These are phyloP conservation scores for Enoplolaimus lenunculus DNA, from an alignment of 2,888 invertebrate genomes.

Conservation along the genomic window DNA sequence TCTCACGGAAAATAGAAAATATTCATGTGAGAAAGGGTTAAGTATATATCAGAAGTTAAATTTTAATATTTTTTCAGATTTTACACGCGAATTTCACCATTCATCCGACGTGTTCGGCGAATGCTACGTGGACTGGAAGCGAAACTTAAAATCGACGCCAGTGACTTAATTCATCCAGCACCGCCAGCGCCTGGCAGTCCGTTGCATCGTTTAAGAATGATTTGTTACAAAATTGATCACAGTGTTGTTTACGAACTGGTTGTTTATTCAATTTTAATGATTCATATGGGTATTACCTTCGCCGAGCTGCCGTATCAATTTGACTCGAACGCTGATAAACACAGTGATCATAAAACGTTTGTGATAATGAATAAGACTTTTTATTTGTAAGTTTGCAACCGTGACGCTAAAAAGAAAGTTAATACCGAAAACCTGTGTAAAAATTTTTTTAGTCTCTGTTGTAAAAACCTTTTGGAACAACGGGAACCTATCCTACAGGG, in stretches of 20 bases:
- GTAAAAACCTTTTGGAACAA: too few species aligned
- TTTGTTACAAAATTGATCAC: neutral
- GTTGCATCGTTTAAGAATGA: neutral
- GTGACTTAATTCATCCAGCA: neutral
- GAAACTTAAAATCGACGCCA: neutral
- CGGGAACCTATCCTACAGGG: too few species aligned
- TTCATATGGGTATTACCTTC: neutral
- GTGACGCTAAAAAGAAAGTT: too few species aligned
- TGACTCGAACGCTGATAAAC: neutral
- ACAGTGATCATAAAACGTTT: neutral
- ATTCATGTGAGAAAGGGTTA: too few species aligned
- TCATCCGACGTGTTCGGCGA: neutral
- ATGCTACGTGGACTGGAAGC: neutral
- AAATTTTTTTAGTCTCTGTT: too few species aligned
- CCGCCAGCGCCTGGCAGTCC: neutral
- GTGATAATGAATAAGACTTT: neutral
- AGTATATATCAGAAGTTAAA: too few species aligned
- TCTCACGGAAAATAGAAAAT: too few species aligned
- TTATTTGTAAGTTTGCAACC: conserved; percentile 1
- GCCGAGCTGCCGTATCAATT: neutral
- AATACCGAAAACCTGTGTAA: too few species aligned
- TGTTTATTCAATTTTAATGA: neutral
- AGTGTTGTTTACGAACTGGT: neutral
- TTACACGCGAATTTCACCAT: neutral
- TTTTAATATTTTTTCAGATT: neutral